Conservation (phyloP, 1,140 invertebrate species). For the Campoletis sonorensis region DNA sequence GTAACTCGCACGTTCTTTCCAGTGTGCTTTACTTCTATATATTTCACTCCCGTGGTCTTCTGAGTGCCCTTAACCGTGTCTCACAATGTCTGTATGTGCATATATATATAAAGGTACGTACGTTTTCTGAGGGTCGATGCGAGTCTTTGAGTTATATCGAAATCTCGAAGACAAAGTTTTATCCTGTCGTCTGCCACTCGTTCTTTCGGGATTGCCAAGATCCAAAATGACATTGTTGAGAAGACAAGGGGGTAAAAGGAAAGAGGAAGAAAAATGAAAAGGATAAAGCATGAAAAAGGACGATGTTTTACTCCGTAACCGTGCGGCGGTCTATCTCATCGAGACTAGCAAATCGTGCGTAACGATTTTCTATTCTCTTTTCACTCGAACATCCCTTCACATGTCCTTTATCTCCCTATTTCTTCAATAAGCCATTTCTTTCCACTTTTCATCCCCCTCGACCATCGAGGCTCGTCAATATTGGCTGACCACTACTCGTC, state of each 20-base stretch:
- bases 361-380: constrained; percentile 27
- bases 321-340: neutral
- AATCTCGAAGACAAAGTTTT: constrained; percentile 28
- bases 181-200: neutral
- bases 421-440: neutral
- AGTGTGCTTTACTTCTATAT: constrained; percentile 24
- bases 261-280: neutral
- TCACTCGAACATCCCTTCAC: neutral
- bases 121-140: neutral
- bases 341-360: constrained; percentile 9
- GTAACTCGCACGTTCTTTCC: constrained; percentile 32
- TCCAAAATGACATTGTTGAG: constrained; percentile 2
- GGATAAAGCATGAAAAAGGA: neutral
- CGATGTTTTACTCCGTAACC: neutral
- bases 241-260: neutral
- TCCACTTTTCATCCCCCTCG: neutral
- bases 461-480: constrained; percentile 7
- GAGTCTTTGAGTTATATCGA: constrained; percentile 17
- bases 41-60: neutral
- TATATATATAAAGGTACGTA: too few relatives aligned
- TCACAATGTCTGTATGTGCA: neutral
- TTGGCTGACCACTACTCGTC: constrained; percentile 4
- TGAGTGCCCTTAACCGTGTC: constrained; percentile 17
- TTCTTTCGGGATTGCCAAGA: neutral
- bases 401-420: neutral